Percentiles rank a stretch among this genome's conserved stretches.
These are phyloP conservation scores for Lagorchestes hirsutus DNA, from an alignment of 2,797 vertebrate genomes.

Conservation along the genomic window DNA sequence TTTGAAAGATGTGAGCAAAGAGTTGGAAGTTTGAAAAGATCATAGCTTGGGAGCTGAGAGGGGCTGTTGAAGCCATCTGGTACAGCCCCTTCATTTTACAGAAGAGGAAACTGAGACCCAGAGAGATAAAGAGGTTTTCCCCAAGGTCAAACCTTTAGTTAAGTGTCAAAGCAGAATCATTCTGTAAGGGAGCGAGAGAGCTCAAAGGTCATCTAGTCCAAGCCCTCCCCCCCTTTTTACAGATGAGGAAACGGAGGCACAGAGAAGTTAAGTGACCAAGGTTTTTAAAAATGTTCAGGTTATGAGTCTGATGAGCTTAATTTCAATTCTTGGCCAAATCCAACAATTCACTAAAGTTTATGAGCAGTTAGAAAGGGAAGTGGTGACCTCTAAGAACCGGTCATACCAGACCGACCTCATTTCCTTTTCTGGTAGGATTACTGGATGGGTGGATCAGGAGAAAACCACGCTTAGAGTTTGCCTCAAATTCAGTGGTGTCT, in stretches of 20 bases:
- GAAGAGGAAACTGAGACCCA: background rate
- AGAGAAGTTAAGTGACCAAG: background rate
- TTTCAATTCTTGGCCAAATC: background rate
- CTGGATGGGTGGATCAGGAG: background rate
- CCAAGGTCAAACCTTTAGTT: background rate
- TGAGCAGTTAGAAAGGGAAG: constrained; percentile 5
- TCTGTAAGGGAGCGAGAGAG: background rate
- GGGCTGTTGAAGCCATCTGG: background rate
- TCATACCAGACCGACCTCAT: background rate
- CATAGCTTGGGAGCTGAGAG: background rate
- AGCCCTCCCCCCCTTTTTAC: background rate
- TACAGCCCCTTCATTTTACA: background rate
- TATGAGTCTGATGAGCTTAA: background rate
- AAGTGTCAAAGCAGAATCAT: background rate
- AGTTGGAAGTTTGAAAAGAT: background rate
- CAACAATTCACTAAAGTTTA: background rate
- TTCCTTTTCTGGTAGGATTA: background rate
- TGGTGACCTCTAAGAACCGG: background rate
- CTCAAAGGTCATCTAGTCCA: background rate
- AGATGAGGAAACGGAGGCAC: background rate
- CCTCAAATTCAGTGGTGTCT: background rate
- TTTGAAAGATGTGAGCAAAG: background rate
- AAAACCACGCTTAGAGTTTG: background rate
- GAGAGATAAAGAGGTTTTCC: background rate
- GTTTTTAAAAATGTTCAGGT: background rate